Evolutionary conservation across 2,113 vertebrate species (phyloP), one percentile per base, ranked within the genome.

Genomic region (Corydoras maculifer): DNA sequence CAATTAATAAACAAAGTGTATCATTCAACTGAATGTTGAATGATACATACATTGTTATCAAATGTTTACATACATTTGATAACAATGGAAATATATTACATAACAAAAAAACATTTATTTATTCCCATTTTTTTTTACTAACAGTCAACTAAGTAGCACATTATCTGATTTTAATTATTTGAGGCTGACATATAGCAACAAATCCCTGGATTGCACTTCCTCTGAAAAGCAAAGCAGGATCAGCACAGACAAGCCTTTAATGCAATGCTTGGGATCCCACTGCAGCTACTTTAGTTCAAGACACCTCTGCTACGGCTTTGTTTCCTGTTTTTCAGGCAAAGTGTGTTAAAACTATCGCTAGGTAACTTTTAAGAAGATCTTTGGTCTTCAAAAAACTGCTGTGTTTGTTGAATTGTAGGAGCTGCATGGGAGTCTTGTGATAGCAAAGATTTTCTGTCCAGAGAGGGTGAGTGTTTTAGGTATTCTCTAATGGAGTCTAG

Each of bases 181-280:
- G 4, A 62, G 61, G 30, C 51, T 58, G 14, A 25, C 11, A 54
- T 48, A 68, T 5, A 58, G 12, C 15, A 15, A 7, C 6, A 67
- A 58, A 43, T 54, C 65, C 31, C 9, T 43, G 54, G n/a, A 35
- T 68, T 58, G 10, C 31, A 58, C 15, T 12, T 43, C 65, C 65
- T 58, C 53, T 58, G 65, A 49, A 13, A n/a, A 57, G 14, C n/a
- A 57, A 57, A 11, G 53, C 30, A 57, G 65, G 65, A 68, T 68
- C 30, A 43, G 54, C 54, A 68, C 65, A 58, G 65, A 68, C 53
- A 68, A 68, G 65, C n/a, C 65, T n/a, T 68, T 15, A 30, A 54
- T n/a, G 9, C 6, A 58, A 11, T n/a, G 8, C 12, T 5, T 14
- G 11, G 18, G 51, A 53, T 53, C 13, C 12, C n/a, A n/a, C 54